Conservation (phyloP, 2,113 vertebrate species). For the Phalacrocorax aristotelis region DNA sequence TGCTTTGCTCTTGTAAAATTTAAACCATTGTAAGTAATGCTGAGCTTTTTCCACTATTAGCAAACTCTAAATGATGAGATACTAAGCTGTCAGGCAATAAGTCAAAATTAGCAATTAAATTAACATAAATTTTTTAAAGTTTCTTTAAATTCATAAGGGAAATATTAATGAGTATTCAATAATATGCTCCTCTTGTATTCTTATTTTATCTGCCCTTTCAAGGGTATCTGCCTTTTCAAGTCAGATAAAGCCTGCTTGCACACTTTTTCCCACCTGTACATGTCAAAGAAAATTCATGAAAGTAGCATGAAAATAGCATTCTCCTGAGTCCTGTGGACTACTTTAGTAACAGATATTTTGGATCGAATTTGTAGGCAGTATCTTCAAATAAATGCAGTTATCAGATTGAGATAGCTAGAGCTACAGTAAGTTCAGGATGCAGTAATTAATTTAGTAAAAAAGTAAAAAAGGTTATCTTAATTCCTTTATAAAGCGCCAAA, state of each 20-base stretch:
- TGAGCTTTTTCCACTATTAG: not conserved
- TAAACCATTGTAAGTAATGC: not conserved
- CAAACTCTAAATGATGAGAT: not conserved
- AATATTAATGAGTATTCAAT: not conserved
- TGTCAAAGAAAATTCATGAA: not conserved
- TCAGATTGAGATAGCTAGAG: not conserved
- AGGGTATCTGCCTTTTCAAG: not conserved
- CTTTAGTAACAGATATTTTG: not conserved
- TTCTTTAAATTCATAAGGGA: not conserved
- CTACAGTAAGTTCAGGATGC: not conserved
- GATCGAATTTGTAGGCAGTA: not conserved
- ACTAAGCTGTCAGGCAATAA: not conserved
- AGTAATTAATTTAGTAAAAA: not conserved
- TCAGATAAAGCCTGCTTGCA: not conserved
- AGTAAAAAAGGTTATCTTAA: not conserved
- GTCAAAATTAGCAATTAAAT: constrained; percentile 10
- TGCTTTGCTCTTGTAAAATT: not conserved
- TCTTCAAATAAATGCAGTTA: not conserved
- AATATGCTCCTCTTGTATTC: not conserved
- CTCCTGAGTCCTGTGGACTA: not conserved
- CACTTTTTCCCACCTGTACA: not conserved
- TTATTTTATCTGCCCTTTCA: not conserved
- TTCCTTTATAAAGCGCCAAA: constrained; percentile 44
- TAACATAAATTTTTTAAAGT: not conserved
- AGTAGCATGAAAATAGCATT: not conserved